These are phyloP conservation scores for Pteronotus mesoamericanus DNA, from an alignment of 2,797 vertebrate genomes.

Conservation along the genomic window DNA sequence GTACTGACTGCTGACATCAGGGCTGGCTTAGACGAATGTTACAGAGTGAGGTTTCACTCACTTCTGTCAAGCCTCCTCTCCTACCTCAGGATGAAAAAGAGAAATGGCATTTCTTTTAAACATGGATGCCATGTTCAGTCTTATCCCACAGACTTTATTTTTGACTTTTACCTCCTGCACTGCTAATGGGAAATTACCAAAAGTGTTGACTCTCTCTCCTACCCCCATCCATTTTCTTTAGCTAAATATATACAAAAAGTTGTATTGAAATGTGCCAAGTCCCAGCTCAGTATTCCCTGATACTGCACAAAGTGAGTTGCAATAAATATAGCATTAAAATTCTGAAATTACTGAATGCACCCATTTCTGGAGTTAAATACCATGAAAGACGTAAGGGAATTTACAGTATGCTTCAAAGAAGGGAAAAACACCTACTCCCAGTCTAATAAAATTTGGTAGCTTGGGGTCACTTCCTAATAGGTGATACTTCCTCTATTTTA, in stretches of 20 bases:
- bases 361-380: conserved; percentile 67
- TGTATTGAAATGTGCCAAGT: conserved; percentile 65
- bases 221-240: conserved; percentile 61
- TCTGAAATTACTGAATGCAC: conserved; percentile 61
- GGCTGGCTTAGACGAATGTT: conserved; percentile 11
- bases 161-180: conserved; percentile 53
- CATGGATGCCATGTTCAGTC: conserved; percentile 31
- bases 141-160: conserved; percentile 56
- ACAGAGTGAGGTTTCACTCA: conserved; percentile 49
- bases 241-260: conserved; percentile 53
- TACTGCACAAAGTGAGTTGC: conserved; percentile 50
- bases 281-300: conserved; percentile 37
- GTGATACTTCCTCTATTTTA: conserved; percentile 81
- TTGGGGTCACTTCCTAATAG: conserved; percentile 80
- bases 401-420: conserved; percentile 70
- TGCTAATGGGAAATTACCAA: conserved; percentile 64
- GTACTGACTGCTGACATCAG: conserved; percentile 12
- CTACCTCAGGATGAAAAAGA: conserved; percentile 59
- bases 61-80: conserved; percentile 13
- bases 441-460: conserved; percentile 76
- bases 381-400: conserved; percentile 70
- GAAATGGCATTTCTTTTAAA: conserved; percentile 59
- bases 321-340: conserved; percentile 67
- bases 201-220: conserved; percentile 34
- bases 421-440: conserved; percentile 59